Evolutionary conservation across 2,888 invertebrate species (phyloP).

Genomic region (Temnothorax unifasciatus): DNA sequence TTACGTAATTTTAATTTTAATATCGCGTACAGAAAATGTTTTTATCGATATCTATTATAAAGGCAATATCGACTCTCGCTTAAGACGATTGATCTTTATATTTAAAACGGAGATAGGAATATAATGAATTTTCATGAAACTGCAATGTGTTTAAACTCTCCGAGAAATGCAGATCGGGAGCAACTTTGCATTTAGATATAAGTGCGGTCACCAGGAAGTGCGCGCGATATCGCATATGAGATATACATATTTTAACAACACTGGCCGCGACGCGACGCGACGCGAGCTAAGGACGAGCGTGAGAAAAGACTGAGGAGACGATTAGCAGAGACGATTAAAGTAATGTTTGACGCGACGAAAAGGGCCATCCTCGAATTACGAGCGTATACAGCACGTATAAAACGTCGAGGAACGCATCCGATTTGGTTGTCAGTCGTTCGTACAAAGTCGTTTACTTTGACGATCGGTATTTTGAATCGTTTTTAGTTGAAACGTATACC

Average conservation of each 20-base stretch:
- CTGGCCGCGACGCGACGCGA: background rate
- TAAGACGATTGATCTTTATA: background rate
- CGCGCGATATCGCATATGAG: background rate
- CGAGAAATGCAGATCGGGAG: background rate
- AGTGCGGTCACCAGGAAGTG: background rate
- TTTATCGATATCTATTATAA: background rate
- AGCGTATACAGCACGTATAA: background rate
- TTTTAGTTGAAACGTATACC: no score
- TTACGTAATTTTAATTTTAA: background rate
- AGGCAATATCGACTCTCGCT: background rate
- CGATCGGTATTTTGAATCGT: background rate
- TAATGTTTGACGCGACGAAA: background rate
- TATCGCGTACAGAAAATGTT: background rate
- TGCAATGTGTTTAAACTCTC: background rate
- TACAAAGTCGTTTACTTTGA: background rate
- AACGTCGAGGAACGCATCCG: constrained; percentile 49
- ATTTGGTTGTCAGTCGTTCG: constrained; percentile 26
- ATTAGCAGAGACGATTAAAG: constrained; percentile 1
- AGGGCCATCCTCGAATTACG: background rate
- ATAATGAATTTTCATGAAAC: background rate
- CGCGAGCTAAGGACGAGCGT: constrained; percentile 48
- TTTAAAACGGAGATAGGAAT: background rate
- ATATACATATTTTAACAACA: constrained; percentile 32
- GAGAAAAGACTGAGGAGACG: constrained; percentile 43
- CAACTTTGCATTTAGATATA: constrained; percentile 2